Percentiles rank a stretch among this genome's conserved stretches.
Conservation (phyloP, 2,797 vertebrate species). For the Leucoraja ocellata region DNA sequence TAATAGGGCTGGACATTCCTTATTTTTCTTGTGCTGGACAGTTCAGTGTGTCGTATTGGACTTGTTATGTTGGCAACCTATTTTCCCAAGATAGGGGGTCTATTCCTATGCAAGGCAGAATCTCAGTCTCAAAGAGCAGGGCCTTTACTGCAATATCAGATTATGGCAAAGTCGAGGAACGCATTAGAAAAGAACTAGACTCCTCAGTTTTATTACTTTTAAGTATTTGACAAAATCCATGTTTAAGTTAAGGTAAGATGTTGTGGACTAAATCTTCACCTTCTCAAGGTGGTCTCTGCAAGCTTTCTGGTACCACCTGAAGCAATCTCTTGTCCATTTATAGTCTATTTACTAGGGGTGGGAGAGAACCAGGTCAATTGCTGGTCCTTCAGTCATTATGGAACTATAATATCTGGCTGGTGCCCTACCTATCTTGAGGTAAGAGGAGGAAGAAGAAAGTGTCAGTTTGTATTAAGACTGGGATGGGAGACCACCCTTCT, state of each 20-base stretch:
- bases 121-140: background rate
- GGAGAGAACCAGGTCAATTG: background rate
- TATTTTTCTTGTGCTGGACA: background rate
- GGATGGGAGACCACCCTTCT: background rate
- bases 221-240: background rate
- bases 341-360: background rate
- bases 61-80: background rate
- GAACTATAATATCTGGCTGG: background rate
- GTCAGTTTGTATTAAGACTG: background rate
- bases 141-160: background rate
- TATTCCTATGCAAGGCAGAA: no score
- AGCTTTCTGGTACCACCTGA: background rate
- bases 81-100: background rate
- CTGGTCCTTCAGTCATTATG: background rate
- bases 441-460: background rate
- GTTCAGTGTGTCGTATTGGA: background rate
- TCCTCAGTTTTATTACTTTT: background rate
- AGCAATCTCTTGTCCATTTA: background rate
- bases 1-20: background rate
- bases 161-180: background rate
- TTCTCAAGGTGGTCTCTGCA: background rate
- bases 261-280: background rate
- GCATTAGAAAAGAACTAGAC: background rate
- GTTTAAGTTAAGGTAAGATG: background rate
- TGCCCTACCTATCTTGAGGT: background rate